Evolutionary conservation across 37 sponge, comb jelly and placozoan genomes (phyloP).

Genomic region (Geodia barretti): DNA sequence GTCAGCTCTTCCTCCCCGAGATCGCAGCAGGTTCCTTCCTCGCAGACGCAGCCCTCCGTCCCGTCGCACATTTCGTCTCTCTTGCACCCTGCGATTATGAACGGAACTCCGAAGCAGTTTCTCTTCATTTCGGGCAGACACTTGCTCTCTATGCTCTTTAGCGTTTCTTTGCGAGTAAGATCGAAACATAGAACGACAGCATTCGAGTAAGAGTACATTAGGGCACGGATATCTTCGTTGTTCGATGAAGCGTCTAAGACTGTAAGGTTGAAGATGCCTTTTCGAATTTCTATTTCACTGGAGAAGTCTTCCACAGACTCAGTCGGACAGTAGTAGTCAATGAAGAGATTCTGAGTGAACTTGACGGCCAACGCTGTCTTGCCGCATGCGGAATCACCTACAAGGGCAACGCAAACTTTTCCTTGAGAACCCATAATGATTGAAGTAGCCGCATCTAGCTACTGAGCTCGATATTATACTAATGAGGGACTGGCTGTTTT

Average conservation of each 20-base stretch:
- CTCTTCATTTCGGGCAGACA: conserved; percentile 65
- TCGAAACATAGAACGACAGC: conserved; percentile 72
- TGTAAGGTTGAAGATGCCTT: conserved; percentile 38
- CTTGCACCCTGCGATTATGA: conserved; percentile 77
- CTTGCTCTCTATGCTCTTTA: conserved; percentile 38
- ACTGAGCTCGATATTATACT: too few species aligned
- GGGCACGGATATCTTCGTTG: conserved; percentile 12
- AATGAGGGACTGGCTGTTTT: too few species aligned
- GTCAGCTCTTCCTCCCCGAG: conserved; percentile 16
- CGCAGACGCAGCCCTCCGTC: background rate
- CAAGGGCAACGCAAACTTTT: conserved; percentile 43
- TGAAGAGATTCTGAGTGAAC: conserved; percentile 33
- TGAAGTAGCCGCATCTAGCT: too few species aligned
- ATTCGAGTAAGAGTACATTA: conserved; percentile 55
- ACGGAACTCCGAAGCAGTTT: conserved; percentile 39
- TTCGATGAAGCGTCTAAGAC: conserved; percentile 55
- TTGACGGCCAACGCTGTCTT: conserved; percentile 62
- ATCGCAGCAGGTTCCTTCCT: conserved; percentile 14
- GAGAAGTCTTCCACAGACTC: conserved; percentile 38
- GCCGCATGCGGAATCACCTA: conserved; percentile 74
- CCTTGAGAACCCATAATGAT: too few species aligned
- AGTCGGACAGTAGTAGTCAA: conserved; percentile 47
- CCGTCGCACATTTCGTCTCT: conserved; percentile 31
- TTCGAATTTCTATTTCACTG: conserved; percentile 3
- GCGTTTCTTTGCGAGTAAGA: conserved; percentile 37